Conservation (phyloP, 2,888 invertebrate genomes). For the Antitype chi region DNA sequence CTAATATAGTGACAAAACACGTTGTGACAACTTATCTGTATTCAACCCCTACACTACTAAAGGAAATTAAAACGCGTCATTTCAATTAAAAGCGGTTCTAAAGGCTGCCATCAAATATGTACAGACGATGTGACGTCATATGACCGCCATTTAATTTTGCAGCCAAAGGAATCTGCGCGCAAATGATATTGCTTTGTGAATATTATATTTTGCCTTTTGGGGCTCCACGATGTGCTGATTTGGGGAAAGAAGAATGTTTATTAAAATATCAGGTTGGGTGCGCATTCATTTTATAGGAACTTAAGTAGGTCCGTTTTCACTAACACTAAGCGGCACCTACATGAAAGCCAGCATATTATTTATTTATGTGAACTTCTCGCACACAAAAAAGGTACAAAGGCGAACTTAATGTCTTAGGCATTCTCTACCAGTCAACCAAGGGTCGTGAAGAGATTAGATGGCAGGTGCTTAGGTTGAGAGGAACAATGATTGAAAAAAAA, state of each 20-base stretch:
- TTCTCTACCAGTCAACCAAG: too few species aligned
- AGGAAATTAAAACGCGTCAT: not conserved
- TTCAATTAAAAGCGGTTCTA: constrained; percentile 39
- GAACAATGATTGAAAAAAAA: too few species aligned
- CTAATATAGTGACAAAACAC: not conserved
- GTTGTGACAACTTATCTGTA: not conserved
- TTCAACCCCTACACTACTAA: not conserved
- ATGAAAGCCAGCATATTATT: too few species aligned
- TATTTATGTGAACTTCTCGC: too few species aligned
- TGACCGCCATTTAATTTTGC: constrained; percentile 54
- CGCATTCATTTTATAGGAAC: not conserved
- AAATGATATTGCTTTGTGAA: constrained; percentile 49
- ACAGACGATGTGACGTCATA: constrained; percentile 34
- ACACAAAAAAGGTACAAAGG: too few species aligned
- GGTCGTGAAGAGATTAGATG: too few species aligned
- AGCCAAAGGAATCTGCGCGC: constrained; percentile 21
- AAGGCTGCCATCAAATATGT: constrained; percentile 33
- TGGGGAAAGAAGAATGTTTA: not conserved
- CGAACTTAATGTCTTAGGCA: too few species aligned
- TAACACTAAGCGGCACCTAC: too few species aligned
- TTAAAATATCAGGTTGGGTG: not conserved
- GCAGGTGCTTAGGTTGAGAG: too few species aligned
- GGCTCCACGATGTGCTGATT: constrained; percentile 24
- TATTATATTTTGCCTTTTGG: constrained; percentile 46
- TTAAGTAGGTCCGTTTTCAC: not conserved